Evolutionary conservation across 2,888 invertebrate genomes (phyloP).

Genomic region (Augiades crinisus): DNA sequence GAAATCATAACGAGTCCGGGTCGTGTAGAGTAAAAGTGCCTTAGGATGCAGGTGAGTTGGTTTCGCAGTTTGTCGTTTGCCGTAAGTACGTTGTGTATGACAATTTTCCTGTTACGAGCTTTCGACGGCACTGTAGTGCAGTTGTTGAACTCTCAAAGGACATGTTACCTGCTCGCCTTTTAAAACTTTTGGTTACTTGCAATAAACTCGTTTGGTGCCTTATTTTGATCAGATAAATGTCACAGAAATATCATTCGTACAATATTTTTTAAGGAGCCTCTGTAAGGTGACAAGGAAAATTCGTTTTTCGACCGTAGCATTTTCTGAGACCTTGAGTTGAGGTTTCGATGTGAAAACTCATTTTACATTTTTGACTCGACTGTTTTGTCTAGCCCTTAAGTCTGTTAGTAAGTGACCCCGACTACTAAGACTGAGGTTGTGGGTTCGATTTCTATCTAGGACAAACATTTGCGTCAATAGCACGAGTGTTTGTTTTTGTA

Average conservation of each 20-base stretch:
- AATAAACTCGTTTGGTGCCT: neutral
- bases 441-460: no score
- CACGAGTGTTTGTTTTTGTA: no score
- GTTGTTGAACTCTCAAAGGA: slow-evolving; percentile 48
- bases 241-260: neutral
- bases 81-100: no score
- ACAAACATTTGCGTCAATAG: neutral
- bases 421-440: no score
- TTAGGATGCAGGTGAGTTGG: slow-evolving; percentile 63
- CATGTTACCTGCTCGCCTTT: slow-evolving; percentile 31
- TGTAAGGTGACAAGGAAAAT: neutral
- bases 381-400: no score
- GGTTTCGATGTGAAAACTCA: neutral
- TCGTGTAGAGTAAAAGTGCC: slow-evolving; percentile 61
- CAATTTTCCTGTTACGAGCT: slow-evolving; percentile 42
- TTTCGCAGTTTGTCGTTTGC: slow-evolving; percentile 45
- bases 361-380: neutral
- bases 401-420: no score
- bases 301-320: neutral
- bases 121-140: slow-evolving; percentile 39
- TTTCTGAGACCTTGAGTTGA: neutral
- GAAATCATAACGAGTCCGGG: slow-evolving; percentile 62
- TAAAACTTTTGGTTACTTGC: neutral
- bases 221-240: neutral
- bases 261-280: neutral